Evolutionary conservation across 2,113 vertebrate species (phyloP).

Genomic region (Machaerirhynchus nigripectus): DNA sequence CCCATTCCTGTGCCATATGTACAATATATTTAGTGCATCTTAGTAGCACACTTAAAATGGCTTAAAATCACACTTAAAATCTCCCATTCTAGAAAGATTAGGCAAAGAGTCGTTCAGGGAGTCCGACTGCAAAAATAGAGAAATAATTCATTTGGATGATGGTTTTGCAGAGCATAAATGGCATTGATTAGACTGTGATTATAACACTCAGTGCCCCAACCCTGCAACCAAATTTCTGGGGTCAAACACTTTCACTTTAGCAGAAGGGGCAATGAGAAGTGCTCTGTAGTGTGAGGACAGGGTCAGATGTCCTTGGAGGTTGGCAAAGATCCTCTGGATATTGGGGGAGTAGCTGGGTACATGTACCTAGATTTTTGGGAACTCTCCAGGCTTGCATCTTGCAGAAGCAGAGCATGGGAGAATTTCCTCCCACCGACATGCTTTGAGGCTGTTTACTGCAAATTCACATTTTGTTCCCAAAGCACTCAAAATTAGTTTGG

Average conservation of each 20-base stretch:
- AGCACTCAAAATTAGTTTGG: neutral
- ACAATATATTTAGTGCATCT: neutral
- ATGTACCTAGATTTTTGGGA: neutral
- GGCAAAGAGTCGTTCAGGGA: accelerated
- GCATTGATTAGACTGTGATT: neutral
- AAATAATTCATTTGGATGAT: neutral
- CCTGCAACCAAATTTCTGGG: neutral
- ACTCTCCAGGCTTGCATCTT: neutral
- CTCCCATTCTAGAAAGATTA: neutral
- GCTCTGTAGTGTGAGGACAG: accelerated
- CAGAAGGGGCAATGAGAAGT: accelerated
- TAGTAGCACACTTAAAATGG: neutral
- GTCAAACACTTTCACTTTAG: neutral
- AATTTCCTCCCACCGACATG: neutral
- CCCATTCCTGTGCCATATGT: neutral
- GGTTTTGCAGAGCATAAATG: neutral
- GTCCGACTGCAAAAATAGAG: neutral
- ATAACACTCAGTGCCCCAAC: too few relatives aligned
- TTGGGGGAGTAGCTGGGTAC: neutral
- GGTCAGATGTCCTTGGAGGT: neutral
- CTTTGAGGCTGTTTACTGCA: neutral
- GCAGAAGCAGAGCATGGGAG: neutral
- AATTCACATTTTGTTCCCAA: neutral
- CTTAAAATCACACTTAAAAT: neutral
- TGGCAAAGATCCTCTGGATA: neutral